Base-by-base conservation (phyloP, 2,888 invertebrate species). In the Hofmannophila pseudospretella region DNA sequence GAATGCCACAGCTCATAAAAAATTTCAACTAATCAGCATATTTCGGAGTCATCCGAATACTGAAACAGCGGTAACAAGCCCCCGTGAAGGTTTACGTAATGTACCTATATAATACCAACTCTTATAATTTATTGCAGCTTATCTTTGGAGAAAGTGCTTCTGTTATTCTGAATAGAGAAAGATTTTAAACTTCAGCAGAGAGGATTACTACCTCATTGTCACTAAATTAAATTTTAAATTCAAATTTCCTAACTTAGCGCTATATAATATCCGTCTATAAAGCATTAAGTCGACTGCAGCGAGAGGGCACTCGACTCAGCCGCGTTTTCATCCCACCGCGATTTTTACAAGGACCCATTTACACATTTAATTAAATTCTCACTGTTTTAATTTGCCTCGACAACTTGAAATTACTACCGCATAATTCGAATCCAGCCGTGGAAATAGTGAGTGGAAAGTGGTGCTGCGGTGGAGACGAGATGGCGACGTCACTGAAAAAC, bases 301-400 rank as follows among this genome's bases (percentile, higher is more conserved):
- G 51, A 49, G 54, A 56, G 13, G 30, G 23, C 23, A 44, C 66
- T 68, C 43, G 31, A 30, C 39, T 36, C 43, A 39, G 31, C 41
- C 45, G 39, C 39, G 51, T 53, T 44, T 44, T 39, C 41, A 41
- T 44, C 59, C 59, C 54, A 57, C 67, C 23, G 65, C 14, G 65
- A 76, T 78, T 80, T 80, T 80, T 77, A 62, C 72, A 72, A 73
- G 74, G 59, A 58, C 64, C 76, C 76, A 81, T 81, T 80, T 80
- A 69, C 76, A 71, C 78, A 75, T 80, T 79, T 75, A 78, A 81
- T 81, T 81, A 72, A 80, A 80, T 76, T 66, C 78, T 80, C 72
- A 75, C 71, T 76, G 76, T 75, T 79, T 78, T 80, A 80, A 81
- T 80, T 79, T 78, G 71, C 77, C 68, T 79, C 69, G 65, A 67